A percentile compares a stretch with the other conserved stretches of the same genome.
Conservation (phyloP, 2,888 invertebrate species). For the Candidula unifasciata region DNA sequence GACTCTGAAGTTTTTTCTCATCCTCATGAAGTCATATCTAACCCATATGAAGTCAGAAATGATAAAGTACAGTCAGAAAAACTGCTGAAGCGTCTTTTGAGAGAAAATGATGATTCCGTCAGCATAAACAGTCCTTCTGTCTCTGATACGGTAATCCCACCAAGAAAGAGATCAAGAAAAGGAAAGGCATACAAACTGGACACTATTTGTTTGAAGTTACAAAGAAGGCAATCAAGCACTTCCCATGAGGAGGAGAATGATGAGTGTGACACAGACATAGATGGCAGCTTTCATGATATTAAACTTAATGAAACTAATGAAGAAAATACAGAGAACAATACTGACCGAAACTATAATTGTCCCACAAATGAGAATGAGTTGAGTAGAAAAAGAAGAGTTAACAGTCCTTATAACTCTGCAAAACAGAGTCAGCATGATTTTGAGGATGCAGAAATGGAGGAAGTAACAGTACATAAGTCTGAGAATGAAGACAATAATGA, state of each 20-base stretch:
- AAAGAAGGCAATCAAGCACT: constrained; percentile 61
- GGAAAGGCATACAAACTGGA: constrained; percentile 91
- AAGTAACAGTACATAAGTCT: constrained; percentile 6
- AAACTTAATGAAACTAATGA: background rate
- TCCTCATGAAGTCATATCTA: background rate
- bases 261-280: constrained; percentile 13
- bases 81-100: constrained; percentile 22
- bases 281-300: background rate
- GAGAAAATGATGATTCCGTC: constrained; percentile 60
- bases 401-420: background rate
- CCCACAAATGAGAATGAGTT: background rate
- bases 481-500: constrained; percentile 26
- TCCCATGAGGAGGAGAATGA: constrained; percentile 13
- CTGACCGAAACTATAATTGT: background rate
- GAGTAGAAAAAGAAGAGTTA: background rate
- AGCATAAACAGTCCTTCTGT: constrained; percentile 61
- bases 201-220: constrained; percentile 73
- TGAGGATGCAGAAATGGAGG: background rate
- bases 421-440: background rate
- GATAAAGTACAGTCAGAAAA: constrained; percentile 5
- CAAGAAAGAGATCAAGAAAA: constrained; percentile 86
- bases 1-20: too few species aligned
- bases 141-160: constrained; percentile 76
- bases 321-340: background rate
- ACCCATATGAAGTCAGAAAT: background rate